Evolutionary conservation across 2,113 vertebrate species (phyloP).

Genomic region (Toxotes jaculatrix): DNA sequence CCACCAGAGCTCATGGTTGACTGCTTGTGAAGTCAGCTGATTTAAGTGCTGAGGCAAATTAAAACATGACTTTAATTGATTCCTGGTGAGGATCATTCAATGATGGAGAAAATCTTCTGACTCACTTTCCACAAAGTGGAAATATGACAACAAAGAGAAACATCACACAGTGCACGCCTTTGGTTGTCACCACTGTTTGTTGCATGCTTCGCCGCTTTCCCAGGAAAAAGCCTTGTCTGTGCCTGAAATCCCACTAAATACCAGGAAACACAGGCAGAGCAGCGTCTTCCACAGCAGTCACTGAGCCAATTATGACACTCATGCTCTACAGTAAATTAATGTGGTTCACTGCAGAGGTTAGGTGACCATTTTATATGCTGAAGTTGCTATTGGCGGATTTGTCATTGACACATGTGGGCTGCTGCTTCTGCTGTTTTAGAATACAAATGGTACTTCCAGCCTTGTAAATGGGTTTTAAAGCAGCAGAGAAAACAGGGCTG

Average conservation of each 20-base stretch:
- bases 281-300: conserved; percentile 25
- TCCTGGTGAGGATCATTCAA: conserved; percentile 47
- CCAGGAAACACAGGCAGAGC: conserved; percentile 21
- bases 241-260: conserved; percentile 14
- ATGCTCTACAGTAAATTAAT: conserved; percentile 17
- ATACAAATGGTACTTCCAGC: conserved; percentile 34
- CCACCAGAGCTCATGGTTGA: conserved; percentile 26
- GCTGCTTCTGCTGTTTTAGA: conserved; percentile 38
- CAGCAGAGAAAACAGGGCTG: conserved; percentile 41
- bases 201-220: conserved; percentile 7
- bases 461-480: conserved; percentile 41
- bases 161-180: conserved; percentile 4
- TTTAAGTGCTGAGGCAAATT: conserved; percentile 5
- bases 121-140: conserved; percentile 48
- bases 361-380: conserved; percentile 56
- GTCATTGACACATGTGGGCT: conserved; percentile 56
- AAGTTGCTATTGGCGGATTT: conserved; percentile 56
- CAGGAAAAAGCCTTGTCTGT: not conserved
- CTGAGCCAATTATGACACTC: conserved; percentile 29
- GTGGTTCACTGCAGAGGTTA: conserved; percentile 56
- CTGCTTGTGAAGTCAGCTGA: conserved; percentile 8
- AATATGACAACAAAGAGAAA: conserved; percentile 38
- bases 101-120: conserved; percentile 39
- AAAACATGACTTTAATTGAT: conserved; percentile 42
- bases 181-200: conserved; percentile 16